Conservation (phyloP, 2,888 invertebrate species). For the Lepeophtheirus nordmannii region DNA sequence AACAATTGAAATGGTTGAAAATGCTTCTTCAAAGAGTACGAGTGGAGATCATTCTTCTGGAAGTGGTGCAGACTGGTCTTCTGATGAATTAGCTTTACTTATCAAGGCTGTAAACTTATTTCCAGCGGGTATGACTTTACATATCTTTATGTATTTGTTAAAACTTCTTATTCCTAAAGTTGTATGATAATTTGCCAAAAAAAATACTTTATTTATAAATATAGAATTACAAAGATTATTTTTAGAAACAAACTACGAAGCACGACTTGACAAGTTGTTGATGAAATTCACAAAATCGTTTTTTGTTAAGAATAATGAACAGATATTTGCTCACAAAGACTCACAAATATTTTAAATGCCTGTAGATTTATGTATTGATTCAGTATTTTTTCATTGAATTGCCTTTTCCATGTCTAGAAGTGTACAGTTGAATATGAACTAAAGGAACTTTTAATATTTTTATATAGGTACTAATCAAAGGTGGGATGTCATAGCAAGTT, state of each 20-base stretch:
- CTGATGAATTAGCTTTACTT: constrained; percentile 67
- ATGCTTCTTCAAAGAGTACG: constrained; percentile 35
- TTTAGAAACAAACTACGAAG: no score
- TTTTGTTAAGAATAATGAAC: no score
- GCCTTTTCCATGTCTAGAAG: no score
- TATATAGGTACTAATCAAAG: constrained; percentile 10
- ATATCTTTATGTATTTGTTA: neutral
- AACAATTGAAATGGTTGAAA: constrained; percentile 37
- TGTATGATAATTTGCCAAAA: neutral
- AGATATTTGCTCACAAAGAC: no score
- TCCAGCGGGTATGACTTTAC: constrained; percentile 60
- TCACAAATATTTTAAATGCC: no score
- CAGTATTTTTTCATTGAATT: no score
- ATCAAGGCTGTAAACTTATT: constrained; percentile 95
- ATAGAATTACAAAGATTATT: neutral
- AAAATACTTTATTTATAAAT: neutral
- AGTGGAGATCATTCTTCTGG: constrained; percentile 37
- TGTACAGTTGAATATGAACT: no score
- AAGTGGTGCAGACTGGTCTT: constrained; percentile 52
- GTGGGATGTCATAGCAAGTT: constrained; percentile 88
- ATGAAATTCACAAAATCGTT: no score
- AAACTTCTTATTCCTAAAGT: no score
- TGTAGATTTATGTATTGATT: no score
- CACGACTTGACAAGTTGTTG: constrained; percentile 25
- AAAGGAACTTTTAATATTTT: neutral